Evolutionary conservation across 2,797 vertebrate species (phyloP), one percentile per base, ranked within the genome.

Genomic region (Molossus molossus): DNA sequence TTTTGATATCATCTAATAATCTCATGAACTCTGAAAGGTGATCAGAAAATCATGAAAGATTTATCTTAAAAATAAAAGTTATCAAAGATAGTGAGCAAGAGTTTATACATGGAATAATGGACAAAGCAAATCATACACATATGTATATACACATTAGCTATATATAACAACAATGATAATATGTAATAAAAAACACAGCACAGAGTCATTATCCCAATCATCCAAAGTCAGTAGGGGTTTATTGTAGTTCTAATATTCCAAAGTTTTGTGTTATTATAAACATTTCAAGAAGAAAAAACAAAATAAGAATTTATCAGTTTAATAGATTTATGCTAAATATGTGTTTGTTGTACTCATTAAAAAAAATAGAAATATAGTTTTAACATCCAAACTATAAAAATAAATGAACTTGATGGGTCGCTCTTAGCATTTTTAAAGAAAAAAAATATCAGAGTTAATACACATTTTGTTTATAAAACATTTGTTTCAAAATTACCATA

Each of bases 401-500:
- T 67, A 67, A 60, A 75, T 60, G 5, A 73, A 40, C 67, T 60
- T 95, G 14, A 0, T 67, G 10, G 2, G 25, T 67, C 37, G 33
- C 1, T 50, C 17, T 80, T 18, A 33, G 27, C 2, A 62, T 81
- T 73, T 80, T 33, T 33, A 33, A 33, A 75, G 12, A 85, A 55
- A 9, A 29, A 55, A 82, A 53, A 84, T 69, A 62, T 65, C 8
- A 40, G 53, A 67, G 1, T 69, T 55, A 62, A 75, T 33, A 75
- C 13, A 37, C 21, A 25, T 20, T 45, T 45, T 45, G 40, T 90
- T 67, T 75, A 86, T 29, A 69, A 86, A 90, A 79, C 17, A 86
- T n/a, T 86, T 81, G 33, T 90, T 86, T 86, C 27, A 86, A 18
- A 45, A 50, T 80, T 90, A 53, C 29, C 21, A n/a, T 13, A 72